Percentiles rank a stretch among this genome's conserved stretches.
phyloP scores from a whole-genome alignment of 1,140 invertebrate genomes.

The Sarcophaga peregrina region DNA sequence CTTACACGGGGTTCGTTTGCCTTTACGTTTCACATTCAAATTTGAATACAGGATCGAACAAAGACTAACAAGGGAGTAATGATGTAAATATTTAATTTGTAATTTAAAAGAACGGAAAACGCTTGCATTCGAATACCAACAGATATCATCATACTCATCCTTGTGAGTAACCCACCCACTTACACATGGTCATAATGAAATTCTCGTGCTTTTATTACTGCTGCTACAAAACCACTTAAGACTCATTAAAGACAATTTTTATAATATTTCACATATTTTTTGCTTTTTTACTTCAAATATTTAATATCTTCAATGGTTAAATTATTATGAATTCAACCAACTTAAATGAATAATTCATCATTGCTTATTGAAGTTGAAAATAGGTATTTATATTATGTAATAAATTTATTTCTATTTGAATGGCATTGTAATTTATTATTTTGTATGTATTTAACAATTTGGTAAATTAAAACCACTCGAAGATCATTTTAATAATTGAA shows the following conservation, averaged over 20 bases:
- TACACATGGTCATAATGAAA: neutral
- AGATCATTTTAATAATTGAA: too few species aligned
- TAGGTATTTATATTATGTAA: too few species aligned
- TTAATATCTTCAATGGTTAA: too few species aligned
- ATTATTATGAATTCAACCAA: too few species aligned
- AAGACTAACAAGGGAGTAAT: slow-evolving; percentile 5
- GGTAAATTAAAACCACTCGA: too few species aligned
- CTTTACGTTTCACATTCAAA: neutral
- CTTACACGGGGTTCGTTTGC: neutral
- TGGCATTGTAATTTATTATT: too few species aligned
- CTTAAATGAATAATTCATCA: too few species aligned
- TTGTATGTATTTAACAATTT: too few species aligned
- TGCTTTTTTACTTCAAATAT: neutral
- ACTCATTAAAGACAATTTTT: neutral
- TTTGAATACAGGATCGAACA: slow-evolving; percentile 8
- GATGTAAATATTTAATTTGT: slow-evolving; percentile 16
- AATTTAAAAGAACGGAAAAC: neutral
- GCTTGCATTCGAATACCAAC: neutral
- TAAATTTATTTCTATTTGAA: too few species aligned
- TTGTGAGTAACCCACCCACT: neutral
- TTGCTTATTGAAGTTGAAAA: too few species aligned
- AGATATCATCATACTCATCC: neutral
- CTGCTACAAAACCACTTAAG: neutral
- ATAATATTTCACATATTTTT: neutral
- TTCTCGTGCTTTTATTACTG: neutral